Evolutionary conservation across 2,797 vertebrate species (phyloP), one percentile per base, ranked within the genome.

Genomic region (Peromyscus eremicus): DNA sequence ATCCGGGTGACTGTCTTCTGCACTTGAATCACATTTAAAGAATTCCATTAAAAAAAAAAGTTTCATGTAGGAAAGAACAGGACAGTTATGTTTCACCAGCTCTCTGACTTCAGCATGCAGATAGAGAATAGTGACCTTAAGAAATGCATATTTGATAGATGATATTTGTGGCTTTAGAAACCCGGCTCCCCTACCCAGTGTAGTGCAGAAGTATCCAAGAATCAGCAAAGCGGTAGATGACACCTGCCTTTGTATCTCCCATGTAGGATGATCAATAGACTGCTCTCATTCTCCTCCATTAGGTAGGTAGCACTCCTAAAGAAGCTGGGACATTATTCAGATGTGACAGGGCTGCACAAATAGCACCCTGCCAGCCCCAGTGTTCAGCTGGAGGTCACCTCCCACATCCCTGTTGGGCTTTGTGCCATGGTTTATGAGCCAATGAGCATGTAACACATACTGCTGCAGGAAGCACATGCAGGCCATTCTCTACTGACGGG

Each of bases 321-420:
- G 55, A 92, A 73, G 23, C 46, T 52, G 55, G 32, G 73, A 82
- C 46, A 52, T 40, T 66, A 55, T 83, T 92, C 68, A 80, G 77
- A 89, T 13, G 64, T 32, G 37, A 95, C 60, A 75, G 5, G 27
- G 5, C 1, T 77, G 46, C 14, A 43, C 14, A 68, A 75, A 92
- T 1, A 68, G 70, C 25, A 71, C 7, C 0, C 2, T 79, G 34
- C 37, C 52, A 93, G 73, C 37, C 52, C 84, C 27, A 6, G 14
- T 6, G 0, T 49, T 90, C 71, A 84, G 49, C 91, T 91, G 66
- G 75, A 95, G 93, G 94, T 92, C 79, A 89, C 94, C 91, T 95
- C 86, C 52, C 91, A 77, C 60, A 14, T 88, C 82, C 57, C 75
- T 17, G 73, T 6, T 8, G 12, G 77, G 60, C 73, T 76, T 55